phyloP scores from a whole-genome alignment of 2,113 vertebrate genomes.

The Lates calcarifer region DNA sequence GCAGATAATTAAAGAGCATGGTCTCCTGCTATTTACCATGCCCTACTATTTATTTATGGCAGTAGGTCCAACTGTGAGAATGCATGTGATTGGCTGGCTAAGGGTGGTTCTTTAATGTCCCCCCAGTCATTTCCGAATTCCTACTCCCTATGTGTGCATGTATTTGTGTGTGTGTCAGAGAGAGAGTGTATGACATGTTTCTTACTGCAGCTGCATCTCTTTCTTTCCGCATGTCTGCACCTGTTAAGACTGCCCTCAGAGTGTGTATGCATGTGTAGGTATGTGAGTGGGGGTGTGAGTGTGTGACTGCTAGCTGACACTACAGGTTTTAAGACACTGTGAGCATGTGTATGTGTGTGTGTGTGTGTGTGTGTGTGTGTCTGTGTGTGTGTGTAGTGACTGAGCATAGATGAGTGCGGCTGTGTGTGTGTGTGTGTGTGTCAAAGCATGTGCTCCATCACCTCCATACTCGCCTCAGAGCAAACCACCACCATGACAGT shows the following conservation, averaged over 20 bases:
- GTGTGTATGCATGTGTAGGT: conserved; percentile 7
- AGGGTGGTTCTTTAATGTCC: conserved; percentile 1
- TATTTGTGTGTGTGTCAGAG: neutral
- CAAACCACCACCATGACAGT: no score
- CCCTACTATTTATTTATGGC: conserved; percentile 5
- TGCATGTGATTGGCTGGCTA: neutral
- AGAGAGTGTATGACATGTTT: neutral
- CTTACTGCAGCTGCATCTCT: conserved; percentile 11
- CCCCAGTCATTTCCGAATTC: conserved; percentile 10
- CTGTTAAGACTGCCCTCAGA: conserved; percentile 21
- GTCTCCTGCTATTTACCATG: conserved; percentile 3
- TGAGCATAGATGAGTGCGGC: neutral
- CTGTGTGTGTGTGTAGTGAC: neutral
- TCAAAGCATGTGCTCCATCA: no score
- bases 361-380: conserved; percentile 11
- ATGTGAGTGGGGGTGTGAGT: conserved; percentile 21
- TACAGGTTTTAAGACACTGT: neutral
- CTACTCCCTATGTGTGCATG: neutral
- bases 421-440: no score
- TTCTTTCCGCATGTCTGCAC: conserved; percentile 47
- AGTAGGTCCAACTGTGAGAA: conserved; percentile 1
- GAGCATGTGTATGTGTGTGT: neutral
- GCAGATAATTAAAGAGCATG: conserved; percentile 49
- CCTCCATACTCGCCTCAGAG: no score
- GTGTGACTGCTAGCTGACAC: neutral